A percentile compares a stretch with the other conserved stretches of the same genome.
Conservation (phyloP, 2,888 invertebrate genomes). For the Opisthograptis luteolata region DNA sequence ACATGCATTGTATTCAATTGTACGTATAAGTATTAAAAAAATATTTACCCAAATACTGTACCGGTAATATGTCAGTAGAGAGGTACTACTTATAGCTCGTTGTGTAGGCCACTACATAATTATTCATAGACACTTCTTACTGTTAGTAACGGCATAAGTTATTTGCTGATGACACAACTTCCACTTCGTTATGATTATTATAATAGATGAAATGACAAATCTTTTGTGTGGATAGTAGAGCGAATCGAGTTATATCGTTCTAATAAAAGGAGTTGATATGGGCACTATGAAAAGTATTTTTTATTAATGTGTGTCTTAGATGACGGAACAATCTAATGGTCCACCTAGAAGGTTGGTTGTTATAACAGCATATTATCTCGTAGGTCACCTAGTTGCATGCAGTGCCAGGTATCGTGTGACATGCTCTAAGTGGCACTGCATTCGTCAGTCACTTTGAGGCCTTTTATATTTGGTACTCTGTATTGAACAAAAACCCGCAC, state of each 20-base stretch:
- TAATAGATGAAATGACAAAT: conserved; percentile 39
- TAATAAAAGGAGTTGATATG: conserved; percentile 6
- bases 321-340: too few species aligned
- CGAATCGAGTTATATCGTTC: conserved; percentile 30
- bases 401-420: too few species aligned
- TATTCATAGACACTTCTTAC: conserved; percentile 56
- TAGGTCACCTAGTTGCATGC: too few species aligned
- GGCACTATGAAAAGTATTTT: not conserved
- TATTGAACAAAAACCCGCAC: too few species aligned
- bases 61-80: conserved; percentile 65
- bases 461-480: too few species aligned
- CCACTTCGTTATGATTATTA: conserved; percentile 38
- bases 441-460: too few species aligned
- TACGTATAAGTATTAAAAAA: conserved; percentile 53
- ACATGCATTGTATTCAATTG: conserved; percentile 50
- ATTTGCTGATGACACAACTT: conserved; percentile 64
- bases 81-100: too few species aligned
- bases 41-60: conserved; percentile 64
- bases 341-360: too few species aligned
- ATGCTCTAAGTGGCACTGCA: too few species aligned
- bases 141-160: conserved; percentile 71
- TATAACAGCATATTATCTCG: too few species aligned
- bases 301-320: not conserved
- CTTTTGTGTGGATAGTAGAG: conserved; percentile 34
- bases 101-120: conserved; percentile 53